A percentile compares a stretch with the other conserved stretches of the same genome.
Conservation (phyloP, 2,888 invertebrate species). For the Ophion obscuratus region DNA sequence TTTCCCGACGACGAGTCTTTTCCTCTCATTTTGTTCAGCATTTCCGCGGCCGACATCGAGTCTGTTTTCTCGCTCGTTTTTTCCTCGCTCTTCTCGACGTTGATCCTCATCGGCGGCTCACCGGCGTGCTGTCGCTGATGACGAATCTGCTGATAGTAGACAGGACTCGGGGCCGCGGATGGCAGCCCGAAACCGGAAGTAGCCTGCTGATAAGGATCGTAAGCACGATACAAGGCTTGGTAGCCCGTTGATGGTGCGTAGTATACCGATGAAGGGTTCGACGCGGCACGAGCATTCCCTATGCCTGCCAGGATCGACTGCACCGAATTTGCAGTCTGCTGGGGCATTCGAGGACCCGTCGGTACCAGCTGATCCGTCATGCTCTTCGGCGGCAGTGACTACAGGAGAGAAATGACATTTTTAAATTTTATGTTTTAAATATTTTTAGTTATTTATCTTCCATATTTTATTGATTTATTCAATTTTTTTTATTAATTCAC, state of each 20-base stretch:
- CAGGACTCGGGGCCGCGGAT: neutral
- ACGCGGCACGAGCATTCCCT: neutral
- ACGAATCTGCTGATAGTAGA: constrained; percentile 2
- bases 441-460: too few relatives aligned
- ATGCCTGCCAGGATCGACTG: neutral
- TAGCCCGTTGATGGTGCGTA: neutral
- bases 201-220: constrained; percentile 7
- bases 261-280: neutral
- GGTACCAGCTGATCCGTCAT: too few relatives aligned
- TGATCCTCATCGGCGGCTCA: neutral
- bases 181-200: neutral
- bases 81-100: neutral
- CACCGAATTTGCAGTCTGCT: neutral
- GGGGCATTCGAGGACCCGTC: too few relatives aligned
- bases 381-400: too few relatives aligned
- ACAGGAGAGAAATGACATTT: neutral
- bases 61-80: neutral
- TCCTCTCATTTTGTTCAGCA: constrained; percentile 51
- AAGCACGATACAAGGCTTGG: neutral
- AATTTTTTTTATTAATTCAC: too few relatives aligned
- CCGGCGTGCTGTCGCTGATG: constrained; percentile 7
- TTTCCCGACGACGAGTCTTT: neutral
- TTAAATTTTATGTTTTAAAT: too few relatives aligned
- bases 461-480: too few relatives aligned
- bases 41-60: constrained; percentile 16